Evolutionary conservation across 2,888 invertebrate species (phyloP).

Genomic region (Desoria tigrina): DNA sequence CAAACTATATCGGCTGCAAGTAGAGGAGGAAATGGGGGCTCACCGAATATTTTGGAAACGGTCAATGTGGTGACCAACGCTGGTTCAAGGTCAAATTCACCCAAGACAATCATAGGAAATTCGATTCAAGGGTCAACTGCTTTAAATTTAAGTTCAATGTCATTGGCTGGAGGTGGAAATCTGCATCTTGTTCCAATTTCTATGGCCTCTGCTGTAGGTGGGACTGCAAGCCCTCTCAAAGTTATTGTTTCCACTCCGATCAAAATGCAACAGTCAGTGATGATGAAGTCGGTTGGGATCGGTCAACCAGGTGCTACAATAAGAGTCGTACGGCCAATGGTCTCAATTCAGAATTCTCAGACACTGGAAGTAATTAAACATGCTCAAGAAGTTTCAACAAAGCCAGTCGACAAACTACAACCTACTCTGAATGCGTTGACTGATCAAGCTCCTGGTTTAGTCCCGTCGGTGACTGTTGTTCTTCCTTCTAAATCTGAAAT

Average conservation of each 20-base stretch:
- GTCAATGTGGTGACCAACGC: constrained; percentile 45
- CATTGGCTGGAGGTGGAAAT: constrained; percentile 38
- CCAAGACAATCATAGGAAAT: constrained; percentile 40
- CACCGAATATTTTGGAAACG: constrained; percentile 49
- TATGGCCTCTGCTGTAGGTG: constrained; percentile 39
- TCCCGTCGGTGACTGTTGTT: background rate
- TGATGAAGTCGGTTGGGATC: constrained; percentile 54
- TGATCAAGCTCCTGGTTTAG: background rate
- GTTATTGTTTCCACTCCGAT: constrained; percentile 54
- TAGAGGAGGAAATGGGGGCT: constrained; percentile 37
- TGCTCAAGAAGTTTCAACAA: background rate
- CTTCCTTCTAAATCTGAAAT: background rate
- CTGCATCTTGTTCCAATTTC: constrained; percentile 49
- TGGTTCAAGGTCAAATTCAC: constrained; percentile 39
- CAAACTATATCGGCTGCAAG: constrained; percentile 35
- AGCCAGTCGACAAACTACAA: background rate
- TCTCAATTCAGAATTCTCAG: constrained; percentile 13
- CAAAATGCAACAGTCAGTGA: constrained; percentile 45
- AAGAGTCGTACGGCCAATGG: constrained; percentile 42
- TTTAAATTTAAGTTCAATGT: constrained; percentile 41
- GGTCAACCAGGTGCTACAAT: constrained; percentile 46
- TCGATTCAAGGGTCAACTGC: constrained; percentile 37
- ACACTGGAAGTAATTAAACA: background rate
- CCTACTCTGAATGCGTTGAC: background rate
- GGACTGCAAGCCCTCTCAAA: constrained; percentile 53